A percentile compares a stretch with the other conserved stretches of the same genome.
Conservation (phyloP, 1,140 invertebrate species). For the Dufourea novaeangliae region DNA sequence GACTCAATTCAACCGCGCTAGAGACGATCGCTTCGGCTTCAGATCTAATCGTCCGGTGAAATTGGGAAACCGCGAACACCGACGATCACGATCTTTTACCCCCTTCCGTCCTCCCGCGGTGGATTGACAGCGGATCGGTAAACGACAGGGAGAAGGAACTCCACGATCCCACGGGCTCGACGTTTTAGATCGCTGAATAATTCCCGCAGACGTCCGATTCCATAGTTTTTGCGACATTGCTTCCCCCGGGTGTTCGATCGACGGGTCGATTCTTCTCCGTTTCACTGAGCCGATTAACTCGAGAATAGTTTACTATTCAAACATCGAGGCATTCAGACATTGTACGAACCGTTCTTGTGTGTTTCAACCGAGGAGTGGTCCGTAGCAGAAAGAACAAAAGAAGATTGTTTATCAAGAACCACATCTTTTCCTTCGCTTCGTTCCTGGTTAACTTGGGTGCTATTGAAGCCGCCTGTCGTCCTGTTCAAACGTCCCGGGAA, state of each 20-base stretch:
- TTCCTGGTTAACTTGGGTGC: neutral
- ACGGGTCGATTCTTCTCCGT: neutral
- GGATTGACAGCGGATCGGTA: neutral
- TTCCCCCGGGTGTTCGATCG: neutral
- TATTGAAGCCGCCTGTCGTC: neutral
- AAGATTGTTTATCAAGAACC: constrained; percentile 7
- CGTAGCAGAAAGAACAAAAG: neutral
- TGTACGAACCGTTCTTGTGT: neutral
- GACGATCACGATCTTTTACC: neutral
- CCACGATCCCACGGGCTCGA: neutral
- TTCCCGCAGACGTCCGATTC: neutral
- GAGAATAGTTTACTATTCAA: neutral
- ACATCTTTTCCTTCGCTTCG: neutral
- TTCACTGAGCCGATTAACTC: neutral
- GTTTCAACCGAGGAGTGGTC: neutral
- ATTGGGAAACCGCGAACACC: neutral
- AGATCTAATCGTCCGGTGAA: neutral
- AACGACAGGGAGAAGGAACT: neutral
- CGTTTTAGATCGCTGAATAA: constrained; percentile 1
- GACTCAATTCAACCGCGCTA: neutral
- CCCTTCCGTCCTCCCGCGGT: neutral
- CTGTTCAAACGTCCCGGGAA: neutral
- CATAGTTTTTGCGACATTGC: neutral
- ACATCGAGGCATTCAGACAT: neutral
- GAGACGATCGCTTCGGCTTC: neutral